A percentile compares a stretch with the other conserved stretches of the same genome.
phyloP scores from a whole-genome alignment of 1,140 invertebrate species.

The Pectinophora gossypiella region DNA sequence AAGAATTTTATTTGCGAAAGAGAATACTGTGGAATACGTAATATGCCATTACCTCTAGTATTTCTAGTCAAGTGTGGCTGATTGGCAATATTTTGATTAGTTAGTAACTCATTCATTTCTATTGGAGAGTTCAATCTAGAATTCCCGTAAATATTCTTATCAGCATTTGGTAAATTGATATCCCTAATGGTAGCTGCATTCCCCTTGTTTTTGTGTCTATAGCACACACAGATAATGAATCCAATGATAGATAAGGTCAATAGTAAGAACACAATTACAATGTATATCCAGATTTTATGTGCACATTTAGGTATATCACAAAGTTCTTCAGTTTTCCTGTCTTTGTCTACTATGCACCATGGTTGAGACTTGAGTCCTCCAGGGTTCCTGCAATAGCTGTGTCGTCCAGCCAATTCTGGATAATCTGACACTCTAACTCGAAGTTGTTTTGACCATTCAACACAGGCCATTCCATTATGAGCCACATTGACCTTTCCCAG shows the following conservation, averaged over 20 bases:
- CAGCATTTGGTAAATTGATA: constrained; percentile 81
- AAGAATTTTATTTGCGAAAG: constrained; percentile 90
- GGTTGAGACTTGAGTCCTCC: constrained; percentile 85
- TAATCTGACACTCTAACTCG: constrained; percentile 84
- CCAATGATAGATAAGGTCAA: constrained; percentile 45
- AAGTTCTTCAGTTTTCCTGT: constrained; percentile 80
- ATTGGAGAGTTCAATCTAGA: constrained; percentile 81
- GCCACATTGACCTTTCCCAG: constrained; percentile 85
- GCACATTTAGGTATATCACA: constrained; percentile 92
- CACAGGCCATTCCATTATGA: constrained; percentile 83
- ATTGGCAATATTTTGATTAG: constrained; percentile 71
- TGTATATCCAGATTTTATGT: constrained; percentile 79
- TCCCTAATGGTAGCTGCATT: constrained; percentile 79
- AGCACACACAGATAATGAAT: constrained; percentile 69
- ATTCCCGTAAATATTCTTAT: constrained; percentile 87
- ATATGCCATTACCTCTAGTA: constrained; percentile 74
- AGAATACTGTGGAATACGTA: constrained; percentile 83
- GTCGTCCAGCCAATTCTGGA: constrained; percentile 89
- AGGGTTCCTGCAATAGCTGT: constrained; percentile 95
- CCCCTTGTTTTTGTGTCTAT: constrained; percentile 74
- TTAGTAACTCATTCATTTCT: constrained; percentile 86
- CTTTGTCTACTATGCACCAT: constrained; percentile 92
- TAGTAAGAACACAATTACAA: constrained; percentile 69
- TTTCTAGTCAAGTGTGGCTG: constrained; percentile 74
- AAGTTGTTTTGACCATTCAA: constrained; percentile 89